Conservation (phyloP, 53 echinoderm and acorn worm species). For the Glandiceps talaboti region DNA sequence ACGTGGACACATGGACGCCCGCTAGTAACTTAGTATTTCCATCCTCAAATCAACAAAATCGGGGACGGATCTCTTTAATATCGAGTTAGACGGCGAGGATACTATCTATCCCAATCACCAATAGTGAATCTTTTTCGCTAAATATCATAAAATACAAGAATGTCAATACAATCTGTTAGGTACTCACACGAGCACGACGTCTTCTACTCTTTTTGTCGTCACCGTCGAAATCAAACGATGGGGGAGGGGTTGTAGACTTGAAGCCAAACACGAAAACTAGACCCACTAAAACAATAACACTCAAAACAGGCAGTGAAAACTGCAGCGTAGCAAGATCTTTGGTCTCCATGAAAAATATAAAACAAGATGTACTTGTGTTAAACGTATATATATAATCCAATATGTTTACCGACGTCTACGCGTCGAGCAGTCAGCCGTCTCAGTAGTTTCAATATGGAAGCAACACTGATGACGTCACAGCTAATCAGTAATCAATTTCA, state of each 20-base stretch:
- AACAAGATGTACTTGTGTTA: background rate
- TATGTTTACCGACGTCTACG: too few species aligned
- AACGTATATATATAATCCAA: too few species aligned
- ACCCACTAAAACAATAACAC: conserved; percentile 22
- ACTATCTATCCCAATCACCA: background rate
- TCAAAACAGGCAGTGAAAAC: conserved; percentile 25
- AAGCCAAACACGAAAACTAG: conserved; percentile 29
- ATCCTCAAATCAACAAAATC: too few species aligned
- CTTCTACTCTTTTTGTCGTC: conserved; percentile 25
- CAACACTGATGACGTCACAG: background rate
- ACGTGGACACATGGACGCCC: too few species aligned
- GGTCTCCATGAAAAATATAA: conserved; percentile 11
- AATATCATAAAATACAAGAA: background rate
- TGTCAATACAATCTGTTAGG: background rate
- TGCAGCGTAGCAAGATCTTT: conserved; percentile 15
- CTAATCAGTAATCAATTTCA: background rate
- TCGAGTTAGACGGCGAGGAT: background rate
- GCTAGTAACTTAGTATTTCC: too few species aligned
- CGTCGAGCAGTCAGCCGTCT: background rate
- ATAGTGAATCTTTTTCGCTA: background rate
- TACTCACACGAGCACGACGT: conserved; percentile 16
- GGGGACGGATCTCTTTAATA: too few species aligned
- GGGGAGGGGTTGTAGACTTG: conserved; percentile 25
- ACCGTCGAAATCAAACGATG: conserved; percentile 25
- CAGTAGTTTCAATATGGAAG: background rate